These are phyloP conservation scores for Nipponacmea schrenckii DNA, from an alignment of 2,888 invertebrate species.

Conservation along the genomic window DNA sequence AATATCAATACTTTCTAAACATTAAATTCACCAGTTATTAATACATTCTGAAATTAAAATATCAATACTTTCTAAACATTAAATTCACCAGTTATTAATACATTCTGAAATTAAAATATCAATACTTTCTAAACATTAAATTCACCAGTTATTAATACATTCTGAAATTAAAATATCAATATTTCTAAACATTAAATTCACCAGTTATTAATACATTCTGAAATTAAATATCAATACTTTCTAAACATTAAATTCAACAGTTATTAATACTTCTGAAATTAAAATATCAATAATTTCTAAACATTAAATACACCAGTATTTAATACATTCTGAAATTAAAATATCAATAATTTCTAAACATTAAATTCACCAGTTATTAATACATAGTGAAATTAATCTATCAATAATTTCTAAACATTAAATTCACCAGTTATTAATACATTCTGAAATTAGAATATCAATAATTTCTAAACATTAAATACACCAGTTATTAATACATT, in stretches of 20 bases:
- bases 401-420: no score
- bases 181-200: slow-evolving; percentile 56
- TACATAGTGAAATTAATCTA: slow-evolving; percentile 32
- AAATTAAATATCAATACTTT: no score
- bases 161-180: no score
- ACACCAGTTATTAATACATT: slow-evolving; percentile 47
- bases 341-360: slow-evolving; percentile 52
- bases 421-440: slow-evolving; percentile 49
- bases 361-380: slow-evolving; percentile 53
- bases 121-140: no score
- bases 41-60: slow-evolving; percentile 32
- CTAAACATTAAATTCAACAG: slow-evolving; percentile 57
- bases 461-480: no score
- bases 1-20: no score
- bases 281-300: slow-evolving; percentile 52
- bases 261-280: slow-evolving; percentile 37
- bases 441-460: no score
- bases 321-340: slow-evolving; percentile 38
- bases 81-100: slow-evolving; percentile 49
- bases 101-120: slow-evolving; percentile 32
- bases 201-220: slow-evolving; percentile 44
- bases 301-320: slow-evolving; percentile 55
- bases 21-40: slow-evolving; percentile 53
- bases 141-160: slow-evolving; percentile 48
- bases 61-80: no score